These are phyloP conservation scores for Sisyra nigra DNA, from an alignment of 2,888 invertebrate genomes.

Conservation along the genomic window DNA sequence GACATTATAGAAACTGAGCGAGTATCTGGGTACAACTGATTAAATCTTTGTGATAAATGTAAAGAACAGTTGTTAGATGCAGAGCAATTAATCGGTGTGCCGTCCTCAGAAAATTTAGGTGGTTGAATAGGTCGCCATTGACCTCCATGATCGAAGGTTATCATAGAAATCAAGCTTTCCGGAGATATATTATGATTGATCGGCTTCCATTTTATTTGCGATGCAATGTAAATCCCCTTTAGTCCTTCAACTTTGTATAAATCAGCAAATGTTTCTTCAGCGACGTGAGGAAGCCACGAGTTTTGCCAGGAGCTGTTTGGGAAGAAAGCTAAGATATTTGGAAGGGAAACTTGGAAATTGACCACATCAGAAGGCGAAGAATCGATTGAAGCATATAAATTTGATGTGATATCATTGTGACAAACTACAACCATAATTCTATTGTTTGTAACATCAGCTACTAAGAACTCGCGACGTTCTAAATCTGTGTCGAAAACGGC, in stretches of 20 bases:
- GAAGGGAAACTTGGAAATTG: slow-evolving; percentile 62
- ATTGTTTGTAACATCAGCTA: slow-evolving; percentile 69
- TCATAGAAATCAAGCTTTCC: slow-evolving; percentile 61
- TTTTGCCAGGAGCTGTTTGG: slow-evolving; percentile 67
- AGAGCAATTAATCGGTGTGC: slow-evolving; percentile 48
- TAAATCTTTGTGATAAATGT: slow-evolving; percentile 76
- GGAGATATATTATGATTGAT: slow-evolving; percentile 38
- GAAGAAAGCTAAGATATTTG: slow-evolving; percentile 68
- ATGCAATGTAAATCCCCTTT: slow-evolving; percentile 79
- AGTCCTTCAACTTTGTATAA: slow-evolving; percentile 76
- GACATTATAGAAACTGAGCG: slow-evolving; percentile 70
- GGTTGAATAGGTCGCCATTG: slow-evolving; percentile 64
- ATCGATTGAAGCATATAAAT: slow-evolving; percentile 70
- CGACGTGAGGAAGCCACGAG: slow-evolving; percentile 63
- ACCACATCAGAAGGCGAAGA: slow-evolving; percentile 32
- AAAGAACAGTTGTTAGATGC: slow-evolving; percentile 57
- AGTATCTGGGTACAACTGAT: slow-evolving; percentile 64
- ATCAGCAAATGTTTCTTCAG: slow-evolving; percentile 73
- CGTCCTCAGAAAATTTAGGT: slow-evolving; percentile 51
- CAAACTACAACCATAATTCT: slow-evolving; percentile 69
- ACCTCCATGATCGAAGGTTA: slow-evolving; percentile 76
- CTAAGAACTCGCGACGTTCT: slow-evolving; percentile 51
- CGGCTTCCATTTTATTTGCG: slow-evolving; percentile 45
- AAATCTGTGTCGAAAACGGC: slow-evolving; percentile 61
- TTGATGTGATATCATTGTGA: slow-evolving; percentile 52